Conservation (phyloP, 2,113 vertebrate species). For the Eonycteris spelaea region DNA sequence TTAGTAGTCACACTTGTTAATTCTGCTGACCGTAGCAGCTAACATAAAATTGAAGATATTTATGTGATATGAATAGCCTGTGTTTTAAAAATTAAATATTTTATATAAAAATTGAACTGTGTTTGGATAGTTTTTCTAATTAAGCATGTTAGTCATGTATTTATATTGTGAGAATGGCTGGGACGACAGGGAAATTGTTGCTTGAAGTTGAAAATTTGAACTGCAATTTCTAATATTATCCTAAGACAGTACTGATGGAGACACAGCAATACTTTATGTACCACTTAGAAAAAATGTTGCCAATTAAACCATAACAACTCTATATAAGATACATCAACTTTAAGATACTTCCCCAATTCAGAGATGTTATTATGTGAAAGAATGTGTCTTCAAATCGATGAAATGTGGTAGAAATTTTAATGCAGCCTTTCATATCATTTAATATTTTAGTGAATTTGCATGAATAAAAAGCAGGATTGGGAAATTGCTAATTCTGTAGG, state of each 20-base stretch:
- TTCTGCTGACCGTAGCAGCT: slow-evolving; percentile 56
- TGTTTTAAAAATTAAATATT: slow-evolving; percentile 76
- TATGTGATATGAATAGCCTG: slow-evolving; percentile 69
- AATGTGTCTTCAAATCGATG: neutral
- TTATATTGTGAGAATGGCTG: slow-evolving; percentile 54
- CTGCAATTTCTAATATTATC: neutral
- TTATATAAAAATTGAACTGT: slow-evolving; percentile 67
- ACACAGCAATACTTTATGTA: neutral
- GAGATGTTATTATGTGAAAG: neutral
- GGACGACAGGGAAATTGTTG: slow-evolving; percentile 47
- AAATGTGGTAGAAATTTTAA: slow-evolving; percentile 17
- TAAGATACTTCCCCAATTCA: neutral
- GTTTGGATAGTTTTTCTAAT: slow-evolving; percentile 63
- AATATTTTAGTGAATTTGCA: neutral
- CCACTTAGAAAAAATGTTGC: neutral
- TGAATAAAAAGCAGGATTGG: neutral
- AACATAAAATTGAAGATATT: slow-evolving; percentile 72
- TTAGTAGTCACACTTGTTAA: slow-evolving; percentile 67
- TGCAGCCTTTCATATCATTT: neutral
- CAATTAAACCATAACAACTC: neutral
- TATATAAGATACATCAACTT: neutral
- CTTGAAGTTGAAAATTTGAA: slow-evolving; percentile 49
- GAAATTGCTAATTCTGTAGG: slow-evolving; percentile 1
- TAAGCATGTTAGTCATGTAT: neutral
- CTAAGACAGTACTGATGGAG: neutral